Conservation (phyloP, 92 coral and sea anemone species). For the Blastomussa wellsi region DNA sequence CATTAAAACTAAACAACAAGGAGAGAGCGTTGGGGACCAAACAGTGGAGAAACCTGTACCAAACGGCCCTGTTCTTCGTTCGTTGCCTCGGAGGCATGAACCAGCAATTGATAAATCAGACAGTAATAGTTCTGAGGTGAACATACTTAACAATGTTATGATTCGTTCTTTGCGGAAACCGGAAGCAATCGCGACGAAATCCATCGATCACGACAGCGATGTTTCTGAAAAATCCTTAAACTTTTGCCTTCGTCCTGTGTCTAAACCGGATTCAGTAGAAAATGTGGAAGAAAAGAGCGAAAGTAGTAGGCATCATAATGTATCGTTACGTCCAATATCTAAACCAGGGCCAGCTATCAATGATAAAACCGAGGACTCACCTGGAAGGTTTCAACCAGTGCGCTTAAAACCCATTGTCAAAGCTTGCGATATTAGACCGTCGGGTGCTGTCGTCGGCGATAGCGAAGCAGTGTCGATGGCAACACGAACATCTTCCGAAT, state of each 20-base stretch:
- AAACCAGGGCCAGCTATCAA: slow-evolving; percentile 11
- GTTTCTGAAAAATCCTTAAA: neutral
- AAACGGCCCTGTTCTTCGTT: neutral
- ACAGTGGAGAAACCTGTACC: neutral
- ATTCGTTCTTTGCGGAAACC: slow-evolving; percentile 25
- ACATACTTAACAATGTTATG: slow-evolving; percentile 7
- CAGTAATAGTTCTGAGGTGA: neutral
- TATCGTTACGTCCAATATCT: slow-evolving; percentile 18
- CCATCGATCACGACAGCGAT: slow-evolving; percentile 22
- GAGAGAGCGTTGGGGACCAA: slow-evolving; percentile 5
- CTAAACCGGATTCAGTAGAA: slow-evolving; percentile 17
- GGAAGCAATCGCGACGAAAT: slow-evolving; percentile 9
- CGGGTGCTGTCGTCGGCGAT: neutral
- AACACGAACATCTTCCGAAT: slow-evolving; percentile 7
- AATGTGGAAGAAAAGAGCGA: slow-evolving; percentile 2
- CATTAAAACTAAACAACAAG: slow-evolving; percentile 51
- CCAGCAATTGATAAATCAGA: slow-evolving; percentile 8
- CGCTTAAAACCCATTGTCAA: slow-evolving; percentile 33
- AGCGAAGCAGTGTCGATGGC: neutral
- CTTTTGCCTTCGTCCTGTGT: slow-evolving; percentile 30
- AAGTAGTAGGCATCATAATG: neutral
- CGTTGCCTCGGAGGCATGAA: slow-evolving; percentile 26
- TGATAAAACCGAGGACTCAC: slow-evolving; percentile 5
- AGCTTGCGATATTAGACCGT: neutral
- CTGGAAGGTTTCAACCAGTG: slow-evolving; percentile 19